Percentiles rank a stretch among this genome's conserved stretches.
Conservation (phyloP, 2,113 vertebrate species). For the Panthera leo region DNA sequence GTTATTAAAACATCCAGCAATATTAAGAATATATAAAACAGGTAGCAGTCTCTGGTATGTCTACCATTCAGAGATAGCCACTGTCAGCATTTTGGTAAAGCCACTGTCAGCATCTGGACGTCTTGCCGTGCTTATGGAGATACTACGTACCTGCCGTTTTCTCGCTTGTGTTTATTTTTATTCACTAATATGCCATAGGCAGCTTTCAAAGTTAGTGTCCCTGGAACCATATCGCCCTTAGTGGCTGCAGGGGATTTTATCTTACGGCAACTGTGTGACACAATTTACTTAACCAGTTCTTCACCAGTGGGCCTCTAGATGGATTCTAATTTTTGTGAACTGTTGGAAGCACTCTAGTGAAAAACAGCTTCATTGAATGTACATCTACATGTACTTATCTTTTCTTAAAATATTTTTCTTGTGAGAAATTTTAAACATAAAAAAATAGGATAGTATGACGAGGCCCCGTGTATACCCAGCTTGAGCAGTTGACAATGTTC, state of each 20-base stretch:
- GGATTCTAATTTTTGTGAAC: background rate
- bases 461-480: background rate
- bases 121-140: background rate
- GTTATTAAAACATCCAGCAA: background rate
- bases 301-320: background rate
- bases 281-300: background rate
- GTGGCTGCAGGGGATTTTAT: background rate
- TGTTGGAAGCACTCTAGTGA: background rate
- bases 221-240: background rate
- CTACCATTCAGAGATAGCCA: background rate
- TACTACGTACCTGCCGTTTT: background rate
- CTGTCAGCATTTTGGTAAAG: background rate
- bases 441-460: background rate
- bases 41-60: background rate
- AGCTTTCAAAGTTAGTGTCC: background rate
- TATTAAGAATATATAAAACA: background rate
- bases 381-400: background rate
- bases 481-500: background rate
- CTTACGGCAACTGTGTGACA: background rate
- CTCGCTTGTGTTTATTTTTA: background rate
- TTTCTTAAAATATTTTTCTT: background rate
- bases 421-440: slow-evolving; percentile 2
- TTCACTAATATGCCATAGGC: background rate
- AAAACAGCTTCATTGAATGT: background rate
- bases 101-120: background rate